phyloP scores from a whole-genome alignment of 1,140 invertebrate species.

The Drosophila truncata region DNA sequence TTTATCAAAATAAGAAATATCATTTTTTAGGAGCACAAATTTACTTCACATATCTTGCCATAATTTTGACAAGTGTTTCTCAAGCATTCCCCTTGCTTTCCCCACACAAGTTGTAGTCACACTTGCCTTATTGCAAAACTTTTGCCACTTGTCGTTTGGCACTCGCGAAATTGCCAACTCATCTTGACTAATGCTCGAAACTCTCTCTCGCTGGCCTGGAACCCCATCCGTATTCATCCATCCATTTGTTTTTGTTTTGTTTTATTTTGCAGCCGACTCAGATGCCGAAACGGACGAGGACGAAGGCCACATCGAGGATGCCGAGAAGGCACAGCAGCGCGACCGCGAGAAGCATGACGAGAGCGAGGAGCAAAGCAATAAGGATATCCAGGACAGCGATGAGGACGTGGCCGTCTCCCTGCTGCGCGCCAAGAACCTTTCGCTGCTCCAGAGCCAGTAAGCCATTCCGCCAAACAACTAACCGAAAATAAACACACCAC shows the following conservation, averaged over 20 bases:
- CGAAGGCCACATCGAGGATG: slow-evolving; percentile 83
- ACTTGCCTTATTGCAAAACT: slow-evolving; percentile 49
- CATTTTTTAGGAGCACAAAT: background rate
- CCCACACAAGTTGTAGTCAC: slow-evolving; percentile 20
- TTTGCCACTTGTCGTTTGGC: slow-evolving; percentile 42
- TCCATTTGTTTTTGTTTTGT: background rate
- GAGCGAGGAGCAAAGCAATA: slow-evolving; percentile 83
- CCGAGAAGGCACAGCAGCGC: slow-evolving; percentile 79
- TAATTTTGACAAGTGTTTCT: slow-evolving; percentile 34
- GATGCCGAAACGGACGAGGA: slow-evolving; percentile 85
- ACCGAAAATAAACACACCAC: slow-evolving; percentile 38
- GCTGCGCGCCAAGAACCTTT: slow-evolving; percentile 84
- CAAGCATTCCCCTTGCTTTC: slow-evolving; percentile 5
- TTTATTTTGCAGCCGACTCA: slow-evolving; percentile 67
- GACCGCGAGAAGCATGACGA: slow-evolving; percentile 81
- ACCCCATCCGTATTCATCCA: slow-evolving; percentile 9
- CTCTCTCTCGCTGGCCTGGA: slow-evolving; percentile 16
- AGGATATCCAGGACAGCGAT: slow-evolving; percentile 80
- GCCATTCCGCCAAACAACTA: slow-evolving; percentile 20
- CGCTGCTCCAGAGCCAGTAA: slow-evolving; percentile 85
- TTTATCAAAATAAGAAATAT: background rate
- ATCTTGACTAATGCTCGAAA: slow-evolving; percentile 53
- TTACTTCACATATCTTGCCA: background rate
- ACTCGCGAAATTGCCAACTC: slow-evolving; percentile 48
- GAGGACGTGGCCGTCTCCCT: slow-evolving; percentile 84